phyloP scores from a whole-genome alignment of 2,888 invertebrate species.

The Mystacides longicornis region DNA sequence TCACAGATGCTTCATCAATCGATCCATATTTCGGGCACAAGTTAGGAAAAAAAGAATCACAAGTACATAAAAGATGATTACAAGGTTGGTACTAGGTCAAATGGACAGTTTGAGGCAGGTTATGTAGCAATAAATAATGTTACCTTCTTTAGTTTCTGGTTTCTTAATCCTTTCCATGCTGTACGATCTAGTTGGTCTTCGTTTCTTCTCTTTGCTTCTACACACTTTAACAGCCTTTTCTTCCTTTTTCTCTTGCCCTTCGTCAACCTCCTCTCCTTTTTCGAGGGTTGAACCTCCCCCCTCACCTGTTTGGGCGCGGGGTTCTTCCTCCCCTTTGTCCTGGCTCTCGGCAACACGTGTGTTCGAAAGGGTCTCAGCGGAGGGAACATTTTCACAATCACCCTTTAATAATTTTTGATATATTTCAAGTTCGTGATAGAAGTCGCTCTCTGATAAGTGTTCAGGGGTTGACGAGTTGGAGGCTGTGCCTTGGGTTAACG shows the following conservation, averaged over 20 bases:
- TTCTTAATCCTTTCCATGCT: slow-evolving; percentile 23
- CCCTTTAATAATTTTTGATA: slow-evolving; percentile 38
- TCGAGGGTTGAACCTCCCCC: neutral
- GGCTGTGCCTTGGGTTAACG: slow-evolving; percentile 23
- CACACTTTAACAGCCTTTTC: slow-evolving; percentile 1
- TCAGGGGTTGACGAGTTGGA: slow-evolving; percentile 29
- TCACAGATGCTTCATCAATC: too few species aligned
- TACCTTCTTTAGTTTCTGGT: slow-evolving; percentile 7
- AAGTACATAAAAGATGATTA: too few species aligned
- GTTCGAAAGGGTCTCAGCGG: slow-evolving; percentile 20
- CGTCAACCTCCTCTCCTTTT: slow-evolving; percentile 8
- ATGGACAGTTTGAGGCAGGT: too few species aligned
- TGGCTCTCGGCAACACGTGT: slow-evolving; percentile 19
- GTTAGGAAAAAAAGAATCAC: too few species aligned
- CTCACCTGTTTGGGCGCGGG: neutral
- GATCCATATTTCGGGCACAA: too few species aligned
- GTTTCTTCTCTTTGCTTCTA: slow-evolving; percentile 12
- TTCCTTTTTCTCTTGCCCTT: slow-evolving; percentile 13
- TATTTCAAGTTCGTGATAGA: slow-evolving; percentile 44
- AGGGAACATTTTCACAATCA: slow-evolving; percentile 24
- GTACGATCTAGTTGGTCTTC: slow-evolving; percentile 22
- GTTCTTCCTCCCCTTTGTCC: neutral
- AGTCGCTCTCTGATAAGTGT: slow-evolving; percentile 32
- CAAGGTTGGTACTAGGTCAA: too few species aligned
- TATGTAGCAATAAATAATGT: neutral